Evolutionary conservation across 2,888 invertebrate genomes (phyloP), one percentile per base, ranked within the genome.

Genomic region (Agrilus cyanescens): DNA sequence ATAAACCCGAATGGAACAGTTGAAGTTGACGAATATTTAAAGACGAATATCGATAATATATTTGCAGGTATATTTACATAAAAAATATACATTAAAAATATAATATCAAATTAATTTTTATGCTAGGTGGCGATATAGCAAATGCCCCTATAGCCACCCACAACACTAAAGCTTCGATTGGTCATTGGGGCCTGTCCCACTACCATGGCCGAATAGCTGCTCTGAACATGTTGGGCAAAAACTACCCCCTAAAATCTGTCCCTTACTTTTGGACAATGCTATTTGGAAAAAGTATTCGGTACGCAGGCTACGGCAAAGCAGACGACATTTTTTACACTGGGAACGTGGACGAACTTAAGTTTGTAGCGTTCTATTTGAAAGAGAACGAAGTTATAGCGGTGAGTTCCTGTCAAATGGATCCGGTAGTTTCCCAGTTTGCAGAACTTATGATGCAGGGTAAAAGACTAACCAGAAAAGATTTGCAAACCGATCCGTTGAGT

Each of bases 181-280:
- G 91, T 1, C 97, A 97, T 63, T 89, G 85, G 67, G 84, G 88
- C 37, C 72, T 96, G 59, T 89, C 96, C 1, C 88, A 90, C 57
- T 85, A 89, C 61, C 96, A 96, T 62, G 97, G 94, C 1, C 76
- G 78, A 49, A 73, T 85, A 20, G 95, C 93, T 2, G 95, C 86
- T 2, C 66, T 84, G 45, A 91, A 89, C 65, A 91, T 96, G 70
- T 63, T 83, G 12, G 84, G 80, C 36, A 78, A 78, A 50, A 66
- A 70, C 25, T 71, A 71, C 4, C 68, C 75, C 2, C 60, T 85
- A 41, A 71, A 74, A 53, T 76, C 85, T 0, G 85, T 94, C 1
- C 94, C 94, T 1, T 94, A 82, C 67, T 97, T 96, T 71, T 97
- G 95, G 87, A 90, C 93, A 0, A 76, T 81, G 65, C 63, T 94